Evolutionary conservation across 2,888 invertebrate genomes (phyloP), one percentile per base, ranked within the genome.

Genomic region (Drosophila mimica): DNA sequence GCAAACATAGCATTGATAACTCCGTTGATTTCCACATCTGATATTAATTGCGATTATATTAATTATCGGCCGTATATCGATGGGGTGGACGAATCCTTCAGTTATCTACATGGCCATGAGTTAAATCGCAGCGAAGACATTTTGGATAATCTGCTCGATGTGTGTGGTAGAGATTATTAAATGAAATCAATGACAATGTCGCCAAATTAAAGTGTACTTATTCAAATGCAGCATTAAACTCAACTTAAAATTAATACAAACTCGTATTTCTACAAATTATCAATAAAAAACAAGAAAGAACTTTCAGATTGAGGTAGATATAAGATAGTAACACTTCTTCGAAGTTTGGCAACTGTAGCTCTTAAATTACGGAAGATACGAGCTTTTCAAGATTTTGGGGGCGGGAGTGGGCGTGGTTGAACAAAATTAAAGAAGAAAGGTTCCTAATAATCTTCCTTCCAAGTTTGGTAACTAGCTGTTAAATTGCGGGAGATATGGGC

Each of bases 101-200:
- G 91, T 49, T 92, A 89, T 67, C 69, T 92, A 4, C 82, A 91
- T 9, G 89, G 79, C 56, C 85, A 86, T 46, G 92, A 91, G 34
- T 79, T 80, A 13, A 88, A 74, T 66, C 82, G 89, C 13, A 89
- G 82, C 31, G 92, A 92, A 38, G 92, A 92, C 67, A 72, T 91
- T 60, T 80, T 92, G 49, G 92, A 92, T 74, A 92, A 90, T 64
- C 76, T 92, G 36, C 74, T 92, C 31, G 91, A 92, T 65, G 91
- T 92, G 46, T 91, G 92, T 53, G 89, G 89, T 57, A 85, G 82
- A 65, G 92, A 92, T 67, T 92, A 90, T 79, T 92, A 77, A 54
- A 17, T 92, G 71, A 76, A 54, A 11, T 92, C 76, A 81, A 49
- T 60, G 31, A 40, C 8, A 59, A 40, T 48, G 58, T 59, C 71